These are phyloP conservation scores for Rhopalosiphum nymphaeae DNA, from an alignment of 2,888 invertebrate genomes.

Conservation along the genomic window DNA sequence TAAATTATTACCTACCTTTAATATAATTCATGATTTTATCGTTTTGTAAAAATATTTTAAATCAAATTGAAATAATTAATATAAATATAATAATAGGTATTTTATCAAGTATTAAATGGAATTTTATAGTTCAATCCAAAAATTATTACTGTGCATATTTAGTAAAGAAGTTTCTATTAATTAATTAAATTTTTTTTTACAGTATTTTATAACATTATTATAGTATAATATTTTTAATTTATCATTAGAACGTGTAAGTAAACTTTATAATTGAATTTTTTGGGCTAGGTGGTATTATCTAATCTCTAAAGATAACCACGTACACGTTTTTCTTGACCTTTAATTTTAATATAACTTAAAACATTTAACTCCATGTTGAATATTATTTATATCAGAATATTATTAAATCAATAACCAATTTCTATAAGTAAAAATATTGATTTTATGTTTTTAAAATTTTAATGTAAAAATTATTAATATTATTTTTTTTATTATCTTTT, in stretches of 20 bases:
- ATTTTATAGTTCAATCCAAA: background rate
- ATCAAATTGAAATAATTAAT: background rate
- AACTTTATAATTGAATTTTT: background rate
- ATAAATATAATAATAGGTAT: background rate
- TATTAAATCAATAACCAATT: background rate
- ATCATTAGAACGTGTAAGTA: background rate
- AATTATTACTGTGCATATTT: background rate
- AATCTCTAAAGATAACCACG: background rate
- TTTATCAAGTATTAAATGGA: background rate
- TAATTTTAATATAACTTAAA: background rate
- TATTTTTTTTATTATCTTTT: background rate
- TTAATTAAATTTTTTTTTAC: background rate
- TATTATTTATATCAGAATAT: background rate
- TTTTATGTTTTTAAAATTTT: background rate
- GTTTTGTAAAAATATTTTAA: background rate
- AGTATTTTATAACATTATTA: background rate
- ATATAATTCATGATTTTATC: background rate
- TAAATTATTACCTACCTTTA: background rate
- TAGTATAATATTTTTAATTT: background rate
- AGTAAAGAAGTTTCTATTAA: background rate
- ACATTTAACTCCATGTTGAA: background rate
- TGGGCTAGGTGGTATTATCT: background rate
- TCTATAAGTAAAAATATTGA: background rate
- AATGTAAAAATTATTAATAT: background rate
- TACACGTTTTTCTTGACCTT: background rate